Evolutionary conservation across 2,797 vertebrate genomes (phyloP), one percentile per base, ranked within the genome.

Genomic region (Brachyalestes nurse): DNA sequence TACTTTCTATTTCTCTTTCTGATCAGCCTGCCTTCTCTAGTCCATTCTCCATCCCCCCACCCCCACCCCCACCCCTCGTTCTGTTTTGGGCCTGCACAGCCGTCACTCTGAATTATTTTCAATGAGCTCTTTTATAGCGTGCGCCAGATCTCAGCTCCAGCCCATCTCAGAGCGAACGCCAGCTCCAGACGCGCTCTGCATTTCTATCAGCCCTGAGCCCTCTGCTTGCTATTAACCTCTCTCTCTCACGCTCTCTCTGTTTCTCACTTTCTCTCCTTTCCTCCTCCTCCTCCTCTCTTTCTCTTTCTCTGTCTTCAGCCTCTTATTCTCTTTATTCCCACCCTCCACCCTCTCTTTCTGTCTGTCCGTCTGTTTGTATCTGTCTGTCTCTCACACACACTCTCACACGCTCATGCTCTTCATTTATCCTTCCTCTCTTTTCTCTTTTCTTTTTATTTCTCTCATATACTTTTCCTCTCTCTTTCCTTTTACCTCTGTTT

Each of bases 101-200:
- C 95, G 95, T 97, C 96, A 96, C 94, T 97, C 96, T 96, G 95
- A 96, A 96, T 97, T 97, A 97, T 96, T 96, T 95, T 96, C 96
- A 96, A 96, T 91, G 95, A 96, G 95, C 95, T 95, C 95, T 94
- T 97, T 96, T 96, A 95, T 95, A 96, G 96, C 93, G 89, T 93
- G 91, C 93, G 93, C 96, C 96, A 96, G 95, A 93, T 96, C 96
- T 95, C 94, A 93, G 95, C 95, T 96, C 95, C 95, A 97, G 95
- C 93, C 96, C 96, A 96, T 97, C 96, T 65, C 62, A 65, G 62
- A 96, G 94, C 85, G 92, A 94, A 93, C 92, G 92, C 91, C 91
- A 92, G 93, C 93, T 90, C 91, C 91, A 85, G 93, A 96, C 93
- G 91, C 95, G 93, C 90, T 79, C 89, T 90, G 92, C 96, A 96